phyloP scores from a whole-genome alignment of 2,888 invertebrate genomes.

The Philhelius pedissequus region DNA sequence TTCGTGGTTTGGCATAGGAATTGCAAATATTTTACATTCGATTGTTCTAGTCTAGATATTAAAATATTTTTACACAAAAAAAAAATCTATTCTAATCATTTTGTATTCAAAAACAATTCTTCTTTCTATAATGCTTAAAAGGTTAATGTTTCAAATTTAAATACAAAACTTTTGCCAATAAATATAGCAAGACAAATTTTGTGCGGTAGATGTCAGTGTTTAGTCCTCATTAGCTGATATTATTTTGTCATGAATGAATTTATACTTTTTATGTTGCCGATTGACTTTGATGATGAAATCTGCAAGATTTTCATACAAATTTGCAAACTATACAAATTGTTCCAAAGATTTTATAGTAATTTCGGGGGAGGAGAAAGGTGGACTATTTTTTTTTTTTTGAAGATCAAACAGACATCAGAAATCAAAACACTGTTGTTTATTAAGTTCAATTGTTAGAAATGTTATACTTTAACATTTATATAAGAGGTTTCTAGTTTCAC shows the following conservation, averaged over 20 bases:
- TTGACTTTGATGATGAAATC: not conserved
- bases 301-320: not conserved
- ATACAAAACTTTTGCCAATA: not conserved
- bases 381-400: not conserved
- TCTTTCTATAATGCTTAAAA: no score
- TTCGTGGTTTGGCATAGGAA: slow-evolving; percentile 35
- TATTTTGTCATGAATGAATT: not conserved
- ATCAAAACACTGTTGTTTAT: not conserved
- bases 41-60: not conserved
- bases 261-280: not conserved
- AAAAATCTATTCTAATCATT: not conserved
- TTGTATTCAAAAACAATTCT: not conserved
- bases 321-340: not conserved
- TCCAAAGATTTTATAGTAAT: not conserved
- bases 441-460: not conserved
- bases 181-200: not conserved
- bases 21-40: slow-evolving; percentile 29
- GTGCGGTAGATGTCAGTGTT: not conserved
- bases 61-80: not conserved
- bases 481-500: not conserved
- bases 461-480: not conserved
- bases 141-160: not conserved
- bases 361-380: not conserved
- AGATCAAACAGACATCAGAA: not conserved
- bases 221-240: not conserved